Evolutionary conservation across 2,113 vertebrate genomes (phyloP).

Genomic region (Amblyopsis rosae): DNA sequence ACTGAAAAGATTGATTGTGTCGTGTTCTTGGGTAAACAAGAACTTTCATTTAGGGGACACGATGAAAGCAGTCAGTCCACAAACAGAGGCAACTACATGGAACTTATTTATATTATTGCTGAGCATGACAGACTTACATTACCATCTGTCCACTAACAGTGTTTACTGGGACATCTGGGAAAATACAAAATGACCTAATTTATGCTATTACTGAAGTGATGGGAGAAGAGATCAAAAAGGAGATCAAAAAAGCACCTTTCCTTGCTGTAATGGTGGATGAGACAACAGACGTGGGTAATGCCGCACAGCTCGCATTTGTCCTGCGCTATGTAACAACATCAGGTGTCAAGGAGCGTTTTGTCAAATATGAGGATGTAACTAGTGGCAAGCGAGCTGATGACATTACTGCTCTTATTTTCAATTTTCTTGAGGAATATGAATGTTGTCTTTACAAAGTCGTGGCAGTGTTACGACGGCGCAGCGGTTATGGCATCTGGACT

Average conservation of each 20-base stretch:
- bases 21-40: background rate
- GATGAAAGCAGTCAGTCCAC: background rate
- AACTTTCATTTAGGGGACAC: background rate
- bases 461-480: no score
- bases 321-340: background rate
- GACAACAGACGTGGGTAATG: background rate
- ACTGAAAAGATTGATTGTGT: slow-evolving; percentile 1
- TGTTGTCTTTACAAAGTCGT: slow-evolving; percentile 18
- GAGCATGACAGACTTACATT: background rate
- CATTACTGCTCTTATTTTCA: slow-evolving; percentile 12
- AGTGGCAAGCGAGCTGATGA: slow-evolving; percentile 22
- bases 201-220: slow-evolving; percentile 1
- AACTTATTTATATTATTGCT: background rate
- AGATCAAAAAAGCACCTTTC: slow-evolving; percentile 2
- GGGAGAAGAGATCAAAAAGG: background rate
- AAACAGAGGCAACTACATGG: background rate
- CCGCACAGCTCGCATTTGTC: background rate
- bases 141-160: background rate
- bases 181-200: slow-evolving; percentile 10
- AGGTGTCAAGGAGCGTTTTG: background rate
- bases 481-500: slow-evolving; percentile 1
- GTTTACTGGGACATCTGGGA: slow-evolving; percentile 4
- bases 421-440: slow-evolving; percentile 17
- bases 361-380: slow-evolving; percentile 1
- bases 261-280: background rate